Evolutionary conservation across 2,888 invertebrate species (phyloP).

Genomic region (Scaptomyza polygonia): DNA sequence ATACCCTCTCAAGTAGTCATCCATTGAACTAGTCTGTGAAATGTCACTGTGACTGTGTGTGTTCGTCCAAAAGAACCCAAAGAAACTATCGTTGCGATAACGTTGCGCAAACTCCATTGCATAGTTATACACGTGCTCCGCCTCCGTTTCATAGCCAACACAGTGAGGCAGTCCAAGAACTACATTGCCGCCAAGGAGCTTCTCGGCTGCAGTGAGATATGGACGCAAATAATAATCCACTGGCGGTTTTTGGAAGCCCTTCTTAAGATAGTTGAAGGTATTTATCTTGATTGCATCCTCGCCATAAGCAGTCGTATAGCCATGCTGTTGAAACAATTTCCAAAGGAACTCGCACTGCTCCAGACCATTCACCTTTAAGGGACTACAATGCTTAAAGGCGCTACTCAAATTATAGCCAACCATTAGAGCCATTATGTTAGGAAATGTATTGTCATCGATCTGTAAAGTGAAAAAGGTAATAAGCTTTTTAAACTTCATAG

Average conservation of each 20-base stretch:
- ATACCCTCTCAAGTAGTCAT: constrained; percentile 87
- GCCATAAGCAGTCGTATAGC: constrained; percentile 91
- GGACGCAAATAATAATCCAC: constrained; percentile 93
- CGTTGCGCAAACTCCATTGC: constrained; percentile 88
- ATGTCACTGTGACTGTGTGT: constrained; percentile 90
- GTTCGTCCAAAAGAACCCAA: constrained; percentile 92
- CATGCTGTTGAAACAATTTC: constrained; percentile 89
- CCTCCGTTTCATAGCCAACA: constrained; percentile 87
- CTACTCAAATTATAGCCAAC: constrained; percentile 87
- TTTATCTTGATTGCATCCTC: constrained; percentile 91
- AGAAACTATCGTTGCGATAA: constrained; percentile 87
- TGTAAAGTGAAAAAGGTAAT: constrained; percentile 74
- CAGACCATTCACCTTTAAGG: constrained; percentile 85
- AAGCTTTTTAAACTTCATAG: neutral
- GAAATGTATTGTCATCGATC: constrained; percentile 95
- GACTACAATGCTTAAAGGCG: constrained; percentile 85
- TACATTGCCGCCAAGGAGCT: constrained; percentile 85
- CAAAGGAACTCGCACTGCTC: constrained; percentile 91
- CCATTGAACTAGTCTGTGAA: constrained; percentile 88
- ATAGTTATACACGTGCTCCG: constrained; percentile 89
- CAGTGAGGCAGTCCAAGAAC: constrained; percentile 86
- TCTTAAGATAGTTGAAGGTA: constrained; percentile 89
- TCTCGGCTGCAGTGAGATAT: constrained; percentile 89
- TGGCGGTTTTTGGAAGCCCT: constrained; percentile 90
- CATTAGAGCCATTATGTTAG: constrained; percentile 93